These are phyloP conservation scores for Lithophane semibrunnea DNA, from an alignment of 2,888 invertebrate species.

Conservation along the genomic window DNA sequence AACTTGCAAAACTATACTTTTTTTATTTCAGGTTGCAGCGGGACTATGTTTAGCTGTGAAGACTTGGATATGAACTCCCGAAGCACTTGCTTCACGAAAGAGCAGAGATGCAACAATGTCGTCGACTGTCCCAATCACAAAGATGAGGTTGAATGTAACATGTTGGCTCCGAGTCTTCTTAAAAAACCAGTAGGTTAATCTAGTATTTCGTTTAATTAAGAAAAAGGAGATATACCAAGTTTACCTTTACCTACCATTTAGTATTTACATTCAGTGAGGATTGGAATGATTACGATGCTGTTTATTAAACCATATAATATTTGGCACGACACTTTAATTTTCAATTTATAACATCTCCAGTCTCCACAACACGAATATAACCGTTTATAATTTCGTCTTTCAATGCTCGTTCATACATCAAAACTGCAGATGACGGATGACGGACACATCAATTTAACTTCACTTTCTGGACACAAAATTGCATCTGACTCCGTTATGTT, in stretches of 20 bases:
- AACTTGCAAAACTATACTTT: background rate
- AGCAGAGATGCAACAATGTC: slow-evolving; percentile 93
- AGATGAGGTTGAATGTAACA: slow-evolving; percentile 94
- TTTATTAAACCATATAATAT: too few species aligned
- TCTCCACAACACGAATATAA: background rate
- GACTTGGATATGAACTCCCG: slow-evolving; percentile 89
- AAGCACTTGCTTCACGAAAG: slow-evolving; percentile 92
- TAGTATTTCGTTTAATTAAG: background rate
- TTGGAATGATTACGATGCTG: background rate
- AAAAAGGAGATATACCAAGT: background rate
- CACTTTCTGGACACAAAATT: slow-evolving; percentile 29
- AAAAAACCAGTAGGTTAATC: slow-evolving; percentile 82
- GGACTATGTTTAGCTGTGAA: slow-evolving; percentile 92
- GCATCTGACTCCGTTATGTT: background rate
- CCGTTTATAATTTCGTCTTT: slow-evolving; percentile 2
- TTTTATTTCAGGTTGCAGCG: slow-evolving; percentile 90
- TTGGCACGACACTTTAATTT: background rate
- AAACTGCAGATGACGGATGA: slow-evolving; percentile 42
- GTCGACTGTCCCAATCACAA: slow-evolving; percentile 93
- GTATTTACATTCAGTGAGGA: background rate
- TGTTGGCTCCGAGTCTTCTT: slow-evolving; percentile 91
- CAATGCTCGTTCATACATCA: slow-evolving; percentile 9
- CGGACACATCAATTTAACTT: slow-evolving; percentile 48
- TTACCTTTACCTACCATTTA: background rate
- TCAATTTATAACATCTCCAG: background rate